phyloP scores from a whole-genome alignment of 1,140 invertebrate species.

The Calephelis virginiensis region DNA sequence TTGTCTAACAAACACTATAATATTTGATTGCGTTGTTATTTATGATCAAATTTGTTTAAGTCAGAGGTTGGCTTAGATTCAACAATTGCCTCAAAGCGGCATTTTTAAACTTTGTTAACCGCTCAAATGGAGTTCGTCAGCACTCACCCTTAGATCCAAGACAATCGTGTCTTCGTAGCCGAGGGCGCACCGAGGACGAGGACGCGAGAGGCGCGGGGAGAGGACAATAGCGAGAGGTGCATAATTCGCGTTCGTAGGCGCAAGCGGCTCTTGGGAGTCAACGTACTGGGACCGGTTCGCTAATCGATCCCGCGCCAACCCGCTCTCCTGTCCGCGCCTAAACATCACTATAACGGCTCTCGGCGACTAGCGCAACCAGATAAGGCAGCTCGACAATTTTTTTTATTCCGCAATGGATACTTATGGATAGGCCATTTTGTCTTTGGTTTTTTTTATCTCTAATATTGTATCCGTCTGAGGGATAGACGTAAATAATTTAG shows the following conservation, averaged over 20 bases:
- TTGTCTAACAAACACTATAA: too few species aligned
- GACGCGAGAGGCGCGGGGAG: slow-evolving; percentile 21
- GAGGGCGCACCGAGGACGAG: slow-evolving; percentile 19
- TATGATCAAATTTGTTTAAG: too few species aligned
- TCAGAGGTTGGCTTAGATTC: too few species aligned
- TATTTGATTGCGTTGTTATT: too few species aligned
- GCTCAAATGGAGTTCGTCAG: too few species aligned
- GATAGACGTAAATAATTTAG: too few species aligned
- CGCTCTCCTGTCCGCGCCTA: slow-evolving; percentile 66
- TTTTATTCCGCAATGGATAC: not conserved
- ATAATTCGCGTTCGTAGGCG: slow-evolving; percentile 60
- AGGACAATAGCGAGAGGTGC: slow-evolving; percentile 46
- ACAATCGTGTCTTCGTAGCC: slow-evolving; percentile 27
- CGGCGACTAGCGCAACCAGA: slow-evolving; percentile 37
- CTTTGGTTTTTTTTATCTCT: too few species aligned
- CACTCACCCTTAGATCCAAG: slow-evolving; percentile 24
- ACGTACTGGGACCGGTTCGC: slow-evolving; percentile 71
- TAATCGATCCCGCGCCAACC: slow-evolving; percentile 68
- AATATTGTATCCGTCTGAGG: too few species aligned
- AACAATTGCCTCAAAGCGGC: too few species aligned
- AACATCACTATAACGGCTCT: slow-evolving; percentile 66
- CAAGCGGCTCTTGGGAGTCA: slow-evolving; percentile 65
- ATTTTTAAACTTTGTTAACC: too few species aligned
- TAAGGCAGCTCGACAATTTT: slow-evolving; percentile 15
- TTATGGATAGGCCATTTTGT: too few species aligned